A percentile compares a stretch with the other conserved stretches of the same genome.
phyloP scores from a whole-genome alignment of 2,113 vertebrate genomes.

The Lophotis ruficrista region DNA sequence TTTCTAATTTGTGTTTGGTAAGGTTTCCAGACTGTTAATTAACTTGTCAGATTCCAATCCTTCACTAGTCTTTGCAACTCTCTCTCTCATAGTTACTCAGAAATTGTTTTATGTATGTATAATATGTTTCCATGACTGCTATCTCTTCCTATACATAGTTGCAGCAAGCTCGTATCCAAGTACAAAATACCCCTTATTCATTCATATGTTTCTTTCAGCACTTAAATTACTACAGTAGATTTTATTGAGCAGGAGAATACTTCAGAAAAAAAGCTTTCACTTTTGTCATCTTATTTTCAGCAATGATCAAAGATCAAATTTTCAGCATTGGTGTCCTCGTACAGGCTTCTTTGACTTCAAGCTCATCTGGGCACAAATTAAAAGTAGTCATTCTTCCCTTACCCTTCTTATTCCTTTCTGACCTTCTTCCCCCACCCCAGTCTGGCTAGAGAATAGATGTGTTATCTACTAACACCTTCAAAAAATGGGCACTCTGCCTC shows the following conservation, averaged over 20 bases:
- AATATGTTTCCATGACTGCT: neutral
- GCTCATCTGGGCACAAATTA: neutral
- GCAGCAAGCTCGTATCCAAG: neutral
- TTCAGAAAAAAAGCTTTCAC: neutral
- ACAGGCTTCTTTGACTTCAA: neutral
- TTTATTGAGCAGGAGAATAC: neutral
- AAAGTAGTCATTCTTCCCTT: neutral
- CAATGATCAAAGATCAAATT: neutral
- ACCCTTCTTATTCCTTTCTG: neutral
- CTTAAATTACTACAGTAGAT: neutral
- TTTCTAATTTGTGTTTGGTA: neutral
- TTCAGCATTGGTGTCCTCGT: neutral
- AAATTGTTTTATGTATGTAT: neutral
- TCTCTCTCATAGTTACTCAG: neutral
- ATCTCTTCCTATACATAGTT: neutral
- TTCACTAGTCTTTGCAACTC: neutral
- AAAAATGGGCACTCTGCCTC: neutral
- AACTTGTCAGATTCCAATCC: neutral
- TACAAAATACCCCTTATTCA: neutral
- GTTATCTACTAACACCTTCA: neutral
- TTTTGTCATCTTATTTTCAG: neutral
- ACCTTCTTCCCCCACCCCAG: neutral
- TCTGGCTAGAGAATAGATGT: neutral
- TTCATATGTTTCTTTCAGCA: neutral
- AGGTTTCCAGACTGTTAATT: neutral